Evolutionary conservation across 1,140 invertebrate species (phyloP), one percentile per base, ranked within the genome.

Genomic region (Neodiprion virginianus): DNA sequence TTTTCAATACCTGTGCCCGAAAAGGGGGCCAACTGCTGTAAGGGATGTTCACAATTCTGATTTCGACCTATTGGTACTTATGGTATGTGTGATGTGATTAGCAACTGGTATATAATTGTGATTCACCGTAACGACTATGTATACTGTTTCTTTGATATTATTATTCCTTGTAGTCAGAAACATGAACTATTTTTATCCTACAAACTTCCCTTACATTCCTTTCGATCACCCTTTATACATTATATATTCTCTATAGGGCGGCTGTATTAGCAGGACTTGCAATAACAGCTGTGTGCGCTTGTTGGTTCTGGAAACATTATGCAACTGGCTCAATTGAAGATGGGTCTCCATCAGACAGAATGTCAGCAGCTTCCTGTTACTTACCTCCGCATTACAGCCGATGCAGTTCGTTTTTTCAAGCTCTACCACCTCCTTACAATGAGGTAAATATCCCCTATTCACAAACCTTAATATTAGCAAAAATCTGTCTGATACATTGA

Each of bases 301-400:
- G 93, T 84, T 94, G 92, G 77, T 83, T 94, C 21, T 91, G 93
- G 89, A 91, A 90, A 83, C 89, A 90, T 75, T 88, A 91, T 72
- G 79, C 79, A 75, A 79, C 76, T 4, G 83, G 77, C 40, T 76
- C 80, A 21, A 81, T 80, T 23, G 89, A 89, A 72, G 87, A 89
- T 69, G 89, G 74, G 85, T 89, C 80, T 48, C 88, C 90, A 72
- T 94, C 93, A 1, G 93, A 94, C 77, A 91, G 92, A 14, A 93
- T 93, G 80, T 94, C 93, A 0, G 91, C 93, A 8, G 93, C 92
- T 49, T 94, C 93, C 9, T 94, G 93, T 81, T 95, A 94, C 86
- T 92, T 92, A 0, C 94, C 94, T 12, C 94, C 94, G 1, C 92
- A 94, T 78, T 95, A 95, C 80, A 94, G 93, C 79, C 90, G 94